Evolutionary conservation across 2,888 invertebrate species (phyloP), one percentile per base, ranked within the genome.

Genomic region (Tenthredo mesomela): DNA sequence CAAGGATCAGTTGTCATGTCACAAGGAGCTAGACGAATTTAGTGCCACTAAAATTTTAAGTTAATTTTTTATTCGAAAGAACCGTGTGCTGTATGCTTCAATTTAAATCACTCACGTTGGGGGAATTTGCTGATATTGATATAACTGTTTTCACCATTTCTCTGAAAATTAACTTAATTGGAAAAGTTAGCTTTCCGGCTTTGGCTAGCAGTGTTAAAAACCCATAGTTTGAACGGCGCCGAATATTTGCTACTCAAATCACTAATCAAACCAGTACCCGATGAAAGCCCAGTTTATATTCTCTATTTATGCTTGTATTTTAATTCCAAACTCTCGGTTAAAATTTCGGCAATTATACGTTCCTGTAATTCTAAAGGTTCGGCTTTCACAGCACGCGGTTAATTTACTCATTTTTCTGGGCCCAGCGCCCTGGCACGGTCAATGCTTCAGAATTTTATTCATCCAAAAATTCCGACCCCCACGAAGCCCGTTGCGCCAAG

Each of bases 371-470:
- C 43, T 18, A n/a, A 33, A 70, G 5, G 33, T 33, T 70, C 37
- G n/a, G 70, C 70, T 70, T 70, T 61, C 61, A 70, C 70, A 29
- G 33, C 33, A 73, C 43, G 43, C 73, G 43, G 40, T 43, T 73
- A 43, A 73, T 73, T 21, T n/a, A 40, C 73, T 40, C 25, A 43
- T n/a, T 4, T 43, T 73, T n/a, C 10, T 43, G 2, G 6, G 12
- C 71, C n/a, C 43, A n/a, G 10, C 43, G 21, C 43, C 2, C 7
- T n/a, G 10, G 61, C 12, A 61, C 12, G 61, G 21, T 80, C 61
- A n/a, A 58, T 80, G 61, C 61, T 40, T 80, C n/a, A 15, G 18
- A 80, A 40, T 80, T 21, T 61, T 80, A 80, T 33, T 80, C 37
- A 80, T 37, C 4, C 58, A 5, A 61, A 80, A 80, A 61, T 37